A percentile compares a stretch with the other conserved stretches of the same genome.
Conservation (phyloP, 2,888 invertebrate species). For the Phrixothrix hirtus region DNA sequence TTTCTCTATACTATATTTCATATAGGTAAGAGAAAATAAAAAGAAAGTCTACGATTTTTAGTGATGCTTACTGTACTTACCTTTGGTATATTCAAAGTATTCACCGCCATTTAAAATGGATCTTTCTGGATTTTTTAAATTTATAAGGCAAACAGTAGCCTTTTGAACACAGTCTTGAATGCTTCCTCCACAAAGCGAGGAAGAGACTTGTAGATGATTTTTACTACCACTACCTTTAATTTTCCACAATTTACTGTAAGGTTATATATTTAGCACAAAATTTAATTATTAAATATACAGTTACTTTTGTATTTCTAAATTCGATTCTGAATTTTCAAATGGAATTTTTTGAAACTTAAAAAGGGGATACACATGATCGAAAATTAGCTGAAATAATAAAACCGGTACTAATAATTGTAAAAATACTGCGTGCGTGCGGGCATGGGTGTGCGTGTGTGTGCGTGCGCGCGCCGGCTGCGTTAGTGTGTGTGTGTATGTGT, state of each 20-base stretch:
- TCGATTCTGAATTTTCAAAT: too few species aligned
- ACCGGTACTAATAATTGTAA: too few species aligned
- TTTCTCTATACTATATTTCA: too few species aligned
- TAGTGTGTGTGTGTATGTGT: too few species aligned
- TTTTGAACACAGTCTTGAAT: constrained; percentile 3
- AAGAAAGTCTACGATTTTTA: too few species aligned
- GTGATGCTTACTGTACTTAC: constrained; percentile 5
- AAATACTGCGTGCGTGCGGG: too few species aligned
- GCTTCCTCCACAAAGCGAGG: constrained; percentile 8
- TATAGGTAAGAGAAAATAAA: too few species aligned
- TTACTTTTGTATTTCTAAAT: too few species aligned
- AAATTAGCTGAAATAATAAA: too few species aligned
- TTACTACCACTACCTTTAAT: background rate
- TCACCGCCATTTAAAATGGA: constrained; percentile 11
- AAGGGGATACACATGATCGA: background rate
- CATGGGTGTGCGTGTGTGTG: too few species aligned
- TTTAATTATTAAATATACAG: background rate
- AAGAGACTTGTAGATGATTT: background rate
- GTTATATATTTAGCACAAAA: background rate
- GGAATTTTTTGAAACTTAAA: too few species aligned
- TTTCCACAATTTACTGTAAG: constrained; percentile 4
- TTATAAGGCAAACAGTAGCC: constrained; percentile 9
- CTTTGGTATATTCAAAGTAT: constrained; percentile 7
- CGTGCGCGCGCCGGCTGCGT: too few species aligned
- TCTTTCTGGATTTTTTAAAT: background rate